Conservation (phyloP, 1,140 invertebrate species). For the Heterodera carotae region DNA sequence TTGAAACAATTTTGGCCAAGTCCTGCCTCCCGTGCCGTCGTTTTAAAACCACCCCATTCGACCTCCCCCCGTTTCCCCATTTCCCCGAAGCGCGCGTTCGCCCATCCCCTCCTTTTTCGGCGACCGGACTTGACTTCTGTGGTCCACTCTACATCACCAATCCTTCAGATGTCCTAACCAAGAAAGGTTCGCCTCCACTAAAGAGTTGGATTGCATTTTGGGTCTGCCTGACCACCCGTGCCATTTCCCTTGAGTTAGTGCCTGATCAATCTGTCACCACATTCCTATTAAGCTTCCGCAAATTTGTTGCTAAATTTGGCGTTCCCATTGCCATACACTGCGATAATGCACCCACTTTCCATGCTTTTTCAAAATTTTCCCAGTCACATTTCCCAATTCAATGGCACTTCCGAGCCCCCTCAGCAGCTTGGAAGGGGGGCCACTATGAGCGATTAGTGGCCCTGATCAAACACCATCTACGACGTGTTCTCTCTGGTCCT, state of each 20-base stretch:
- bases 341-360: constrained; percentile 14
- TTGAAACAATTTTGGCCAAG: background rate
- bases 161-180: background rate
- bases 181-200: background rate
- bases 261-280: background rate
- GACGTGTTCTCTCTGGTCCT: background rate
- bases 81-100: background rate
- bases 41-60: background rate
- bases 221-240: constrained; percentile 9
- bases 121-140: background rate
- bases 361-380: background rate
- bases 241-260: background rate
- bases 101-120: background rate
- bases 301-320: constrained; percentile 4
- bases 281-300: background rate
- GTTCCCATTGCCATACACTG: background rate
- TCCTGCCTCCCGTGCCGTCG: background rate
- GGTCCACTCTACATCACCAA: background rate
- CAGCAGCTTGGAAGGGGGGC: background rate
- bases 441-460: constrained; percentile 8
- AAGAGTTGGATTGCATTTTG: background rate
- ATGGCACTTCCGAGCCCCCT: background rate
- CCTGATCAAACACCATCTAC: constrained; percentile 8
- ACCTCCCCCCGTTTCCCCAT: background rate
- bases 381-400: background rate